These are phyloP conservation scores for Polydrusus cervinus DNA, from an alignment of 2,888 invertebrate species.

Conservation along the genomic window DNA sequence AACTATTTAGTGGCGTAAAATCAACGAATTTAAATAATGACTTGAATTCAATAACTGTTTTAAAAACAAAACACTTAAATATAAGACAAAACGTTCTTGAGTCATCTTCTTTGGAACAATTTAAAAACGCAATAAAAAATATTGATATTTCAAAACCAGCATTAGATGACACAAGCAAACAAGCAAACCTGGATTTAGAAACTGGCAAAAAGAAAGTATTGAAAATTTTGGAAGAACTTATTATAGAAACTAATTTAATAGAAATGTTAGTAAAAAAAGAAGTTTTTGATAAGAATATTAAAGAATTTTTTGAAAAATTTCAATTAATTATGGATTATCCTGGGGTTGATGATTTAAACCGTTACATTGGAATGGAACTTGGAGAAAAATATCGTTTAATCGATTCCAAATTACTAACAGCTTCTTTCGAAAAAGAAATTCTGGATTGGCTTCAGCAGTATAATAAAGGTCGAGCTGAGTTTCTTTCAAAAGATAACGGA, in stretches of 20 bases:
- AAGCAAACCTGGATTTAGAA: constrained; percentile 2
- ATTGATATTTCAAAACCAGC: neutral
- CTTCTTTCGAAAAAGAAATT: constrained; percentile 47
- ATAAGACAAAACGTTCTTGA: neutral
- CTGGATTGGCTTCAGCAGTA: constrained; percentile 47
- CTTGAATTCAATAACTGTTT: neutral
- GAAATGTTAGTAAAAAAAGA: constrained; percentile 9
- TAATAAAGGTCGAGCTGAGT: constrained; percentile 31
- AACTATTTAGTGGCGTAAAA: neutral
- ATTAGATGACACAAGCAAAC: neutral
- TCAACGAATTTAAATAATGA: neutral
- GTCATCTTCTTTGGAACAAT: neutral
- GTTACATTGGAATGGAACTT: constrained; percentile 23
- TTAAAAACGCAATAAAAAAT: constrained; percentile 1
- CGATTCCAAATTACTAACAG: constrained; percentile 40
- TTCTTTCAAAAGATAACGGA: constrained; percentile 26
- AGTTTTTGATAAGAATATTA: neutral
- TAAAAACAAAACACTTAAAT: neutral
- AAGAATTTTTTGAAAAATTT: constrained; percentile 46
- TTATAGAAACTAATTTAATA: constrained; percentile 13
- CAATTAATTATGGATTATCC: constrained; percentile 41
- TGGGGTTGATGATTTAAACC: constrained; percentile 38
- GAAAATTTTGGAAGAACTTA: constrained; percentile 21
- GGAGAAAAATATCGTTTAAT: constrained; percentile 40
- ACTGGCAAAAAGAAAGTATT: neutral